Evolutionary conservation across 92 coral and sea anemone genomes (phyloP), one percentile per base, ranked within the genome.

Genomic region (Galaxea fascicularis): DNA sequence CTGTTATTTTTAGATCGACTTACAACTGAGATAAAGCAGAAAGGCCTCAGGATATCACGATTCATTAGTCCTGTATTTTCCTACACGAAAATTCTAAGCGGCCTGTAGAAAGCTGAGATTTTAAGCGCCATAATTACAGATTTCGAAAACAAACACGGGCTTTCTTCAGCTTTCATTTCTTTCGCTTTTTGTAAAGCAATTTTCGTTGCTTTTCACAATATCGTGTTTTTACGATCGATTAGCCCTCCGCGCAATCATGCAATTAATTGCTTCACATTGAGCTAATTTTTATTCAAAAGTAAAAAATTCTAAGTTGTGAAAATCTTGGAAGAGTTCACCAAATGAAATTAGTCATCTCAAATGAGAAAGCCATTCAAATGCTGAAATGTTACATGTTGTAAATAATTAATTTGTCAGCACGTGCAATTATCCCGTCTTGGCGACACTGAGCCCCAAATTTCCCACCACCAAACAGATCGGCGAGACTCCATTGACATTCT

Each of bases 331-430:
- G 24, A 82, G 24, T 20, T 35, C 31, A 16, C 46, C 9, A 24
- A 20, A n/a, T 52, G 58, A 69, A 68, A 27, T 47, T 45, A 90
- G 84, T 71, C 92, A 89, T 85, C 88, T 88, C 74, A 84, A 84
- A 84, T 71, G 30, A 66, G 88, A 84, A 90, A 87, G 89, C 90
- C 91, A 93, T 87, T 93, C 87, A 80, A 87, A 90, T 93, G 87
- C 76, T 89, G 86, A 70, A 82, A 71, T 82, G 78, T 88, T 60
- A 76, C 85, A 93, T 56, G 44, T 76, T 63, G 92, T 93, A 72
- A 89, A 94, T 94, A 82, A 94, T 94, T 94, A 80, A 91, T 60
- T 77, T 78, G 78, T 75, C 93, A 86, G 93, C 98, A 94, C 95
- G 97, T 93, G 96, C 88, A 90, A 82, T 82, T 59, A 91, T 88